Base-by-base conservation (phyloP, 2,113 vertebrate species). In the Nannobrachium achirus region DNA sequence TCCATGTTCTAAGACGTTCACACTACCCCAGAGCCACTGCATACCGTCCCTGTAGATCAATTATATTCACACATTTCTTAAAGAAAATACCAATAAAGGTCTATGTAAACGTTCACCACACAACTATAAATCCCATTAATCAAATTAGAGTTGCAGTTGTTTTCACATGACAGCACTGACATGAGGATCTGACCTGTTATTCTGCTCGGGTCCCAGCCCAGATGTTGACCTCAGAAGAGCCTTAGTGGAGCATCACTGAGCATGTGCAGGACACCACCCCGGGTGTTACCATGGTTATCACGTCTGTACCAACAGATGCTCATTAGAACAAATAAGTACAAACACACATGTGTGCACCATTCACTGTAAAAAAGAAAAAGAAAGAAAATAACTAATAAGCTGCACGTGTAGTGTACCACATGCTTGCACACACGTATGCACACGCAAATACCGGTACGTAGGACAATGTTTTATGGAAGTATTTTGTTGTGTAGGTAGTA, bases 211-310 rank as follows among this genome's bases (percentile, higher is more conserved):
- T 59, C 40, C 40, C 56, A 10, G 80, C 63, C 84, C 86, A 90
- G 87, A 89, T 90, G 89, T 89, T 90, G 89, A 90, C 81, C 87
- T 83, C 64, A 71, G 75, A 52, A 38, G 46, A 85, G 82, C 80
- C 75, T 74, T 56, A n/a, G n/a, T n/a, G 56, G 63, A 76, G 85
- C 80, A 53, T 19, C 73, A 55, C 78, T 55, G 60, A 80, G 55
- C 70, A 67, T 13, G 72, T 65, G 78, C 82, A 76, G 78, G 76
- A 80, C 78, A 89, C 73, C 71, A 78, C 86, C 86, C 41, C 11
- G 63, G 80, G 87, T 85, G 81, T 82, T 81, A 79, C 19, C 53
- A 39, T 63, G 78, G 81, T 79, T 86, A 85, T 79, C 81, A 74
- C 77, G 76, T 71, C 80, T 82, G 78, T 45, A 69, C 86, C 78